Conservation (phyloP, 2,888 invertebrate genomes). For the Macaria notata region DNA sequence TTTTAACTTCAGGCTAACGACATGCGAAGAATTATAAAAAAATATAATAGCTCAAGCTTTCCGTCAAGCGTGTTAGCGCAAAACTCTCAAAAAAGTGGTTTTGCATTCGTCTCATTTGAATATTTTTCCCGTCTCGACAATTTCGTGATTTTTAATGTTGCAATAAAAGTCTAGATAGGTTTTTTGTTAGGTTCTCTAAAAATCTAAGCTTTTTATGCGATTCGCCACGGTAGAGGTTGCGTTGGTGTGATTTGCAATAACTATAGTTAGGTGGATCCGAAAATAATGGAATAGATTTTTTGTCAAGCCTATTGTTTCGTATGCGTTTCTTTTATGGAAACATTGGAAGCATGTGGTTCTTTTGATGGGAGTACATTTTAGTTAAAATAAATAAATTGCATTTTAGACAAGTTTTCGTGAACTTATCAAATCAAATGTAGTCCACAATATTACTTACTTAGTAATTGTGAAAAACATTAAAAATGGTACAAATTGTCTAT, state of each 20-base stretch:
- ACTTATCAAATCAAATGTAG: too few species aligned
- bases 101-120: slow-evolving; percentile 49
- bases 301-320: slow-evolving; percentile 48
- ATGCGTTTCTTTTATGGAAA: slow-evolving; percentile 47
- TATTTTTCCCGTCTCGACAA: slow-evolving; percentile 49
- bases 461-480: too few species aligned
- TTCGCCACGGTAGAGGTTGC: slow-evolving; percentile 47
- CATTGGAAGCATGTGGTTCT: slow-evolving; percentile 5
- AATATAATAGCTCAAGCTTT: too few species aligned
- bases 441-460: too few species aligned
- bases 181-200: slow-evolving; percentile 42
- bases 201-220: slow-evolving; percentile 34
- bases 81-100: slow-evolving; percentile 37
- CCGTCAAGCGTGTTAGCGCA: slow-evolving; percentile 1
- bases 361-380: too few species aligned
- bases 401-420: too few species aligned
- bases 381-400: too few species aligned
- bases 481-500: too few species aligned
- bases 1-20: too few species aligned
- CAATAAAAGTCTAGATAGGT: slow-evolving; percentile 46
- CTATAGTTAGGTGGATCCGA: slow-evolving; percentile 10
- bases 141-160: slow-evolving; percentile 43
- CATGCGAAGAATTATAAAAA: too few species aligned
- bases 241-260: slow-evolving; percentile 4
- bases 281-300: slow-evolving; percentile 23